phyloP scores from a whole-genome alignment of 2,797 vertebrate species.

The Sebastes variabilis region DNA sequence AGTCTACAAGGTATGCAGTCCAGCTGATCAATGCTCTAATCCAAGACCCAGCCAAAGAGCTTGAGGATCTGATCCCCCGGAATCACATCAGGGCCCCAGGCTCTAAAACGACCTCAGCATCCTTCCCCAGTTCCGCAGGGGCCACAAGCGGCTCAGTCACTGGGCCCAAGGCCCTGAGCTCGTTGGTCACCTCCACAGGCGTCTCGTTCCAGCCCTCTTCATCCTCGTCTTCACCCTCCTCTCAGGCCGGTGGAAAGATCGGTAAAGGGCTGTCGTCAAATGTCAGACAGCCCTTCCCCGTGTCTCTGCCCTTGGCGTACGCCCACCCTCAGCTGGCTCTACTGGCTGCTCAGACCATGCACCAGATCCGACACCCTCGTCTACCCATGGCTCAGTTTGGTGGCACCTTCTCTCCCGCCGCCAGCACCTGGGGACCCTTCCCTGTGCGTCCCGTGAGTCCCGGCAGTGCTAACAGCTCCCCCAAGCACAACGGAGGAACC shows the following conservation, averaged over 20 bases:
- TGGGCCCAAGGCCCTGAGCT: slow-evolving; percentile 90
- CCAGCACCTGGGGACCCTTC: slow-evolving; percentile 98
- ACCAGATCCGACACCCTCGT: slow-evolving; percentile 97
- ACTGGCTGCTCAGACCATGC: slow-evolving; percentile 97
- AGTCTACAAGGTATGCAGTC: slow-evolving; percentile 96
- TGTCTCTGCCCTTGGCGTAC: slow-evolving; percentile 95
- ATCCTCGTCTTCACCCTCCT: slow-evolving; percentile 81
- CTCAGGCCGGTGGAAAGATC: slow-evolving; percentile 89
- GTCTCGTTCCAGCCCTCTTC: slow-evolving; percentile 91
- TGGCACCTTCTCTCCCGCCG: slow-evolving; percentile 93
- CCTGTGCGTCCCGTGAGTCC: slow-evolving; percentile 97
- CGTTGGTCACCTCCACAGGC: slow-evolving; percentile 87
- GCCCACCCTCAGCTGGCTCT: slow-evolving; percentile 97
- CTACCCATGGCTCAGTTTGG: slow-evolving; percentile 98
- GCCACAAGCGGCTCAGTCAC: slow-evolving; percentile 86
- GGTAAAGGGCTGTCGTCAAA: slow-evolving; percentile 92
- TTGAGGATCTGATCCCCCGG: slow-evolving; percentile 98
- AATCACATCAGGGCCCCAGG: slow-evolving; percentile 96
- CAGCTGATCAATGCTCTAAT: slow-evolving; percentile 99
- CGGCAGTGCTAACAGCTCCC: slow-evolving; percentile 94
- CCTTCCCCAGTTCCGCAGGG: slow-evolving; percentile 89
- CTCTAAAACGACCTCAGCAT: slow-evolving; percentile 83
- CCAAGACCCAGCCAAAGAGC: slow-evolving; percentile 99
- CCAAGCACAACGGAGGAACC: slow-evolving; percentile 90
- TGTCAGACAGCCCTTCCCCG: slow-evolving; percentile 92